phyloP scores from a whole-genome alignment of 1,140 invertebrate species.

The Lethrus apterus region DNA sequence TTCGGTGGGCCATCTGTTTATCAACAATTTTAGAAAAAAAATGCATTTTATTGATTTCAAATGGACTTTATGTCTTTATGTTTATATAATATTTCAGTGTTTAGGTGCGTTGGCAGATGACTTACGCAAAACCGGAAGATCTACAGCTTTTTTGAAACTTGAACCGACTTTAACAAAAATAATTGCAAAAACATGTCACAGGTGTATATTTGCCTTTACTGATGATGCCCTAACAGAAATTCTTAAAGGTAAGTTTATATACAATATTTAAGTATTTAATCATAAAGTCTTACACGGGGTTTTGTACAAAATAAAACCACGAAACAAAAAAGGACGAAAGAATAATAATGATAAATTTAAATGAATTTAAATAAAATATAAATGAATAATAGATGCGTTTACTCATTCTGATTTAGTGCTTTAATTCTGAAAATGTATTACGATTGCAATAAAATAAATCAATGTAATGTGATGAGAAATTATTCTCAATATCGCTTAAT shows the following conservation, averaged over 20 bases:
- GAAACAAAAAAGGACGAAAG: background rate
- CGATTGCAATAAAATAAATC: too few relatives aligned
- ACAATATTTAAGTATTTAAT: background rate
- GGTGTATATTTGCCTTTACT: conserved; percentile 10
- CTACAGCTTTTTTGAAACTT: conserved; percentile 20
- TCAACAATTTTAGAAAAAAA: too few relatives aligned
- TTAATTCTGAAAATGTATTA: too few relatives aligned
- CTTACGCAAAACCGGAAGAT: conserved; percentile 23
- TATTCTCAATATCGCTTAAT: too few relatives aligned
- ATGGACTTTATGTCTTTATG: conserved; percentile 9
- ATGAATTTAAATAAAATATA: too few relatives aligned
- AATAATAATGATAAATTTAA: too few relatives aligned
- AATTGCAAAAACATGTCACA: conserved; percentile 12
- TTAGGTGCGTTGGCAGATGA: conserved; percentile 25
- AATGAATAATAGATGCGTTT: too few relatives aligned
- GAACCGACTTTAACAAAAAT: conserved; percentile 13
- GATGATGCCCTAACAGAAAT: conserved; percentile 8
- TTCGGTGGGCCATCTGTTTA: too few relatives aligned
- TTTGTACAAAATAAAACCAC: too few relatives aligned
- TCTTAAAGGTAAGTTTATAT: conserved; percentile 3
- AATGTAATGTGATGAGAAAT: too few relatives aligned
- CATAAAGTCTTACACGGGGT: background rate
- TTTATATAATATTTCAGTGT: conserved; percentile 24
- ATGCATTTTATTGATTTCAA: conserved; percentile 1
- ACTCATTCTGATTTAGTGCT: too few relatives aligned